A percentile compares a stretch with the other conserved stretches of the same genome.
phyloP scores from a whole-genome alignment of 2,113 vertebrate genomes.

The Cercocebus atys region DNA sequence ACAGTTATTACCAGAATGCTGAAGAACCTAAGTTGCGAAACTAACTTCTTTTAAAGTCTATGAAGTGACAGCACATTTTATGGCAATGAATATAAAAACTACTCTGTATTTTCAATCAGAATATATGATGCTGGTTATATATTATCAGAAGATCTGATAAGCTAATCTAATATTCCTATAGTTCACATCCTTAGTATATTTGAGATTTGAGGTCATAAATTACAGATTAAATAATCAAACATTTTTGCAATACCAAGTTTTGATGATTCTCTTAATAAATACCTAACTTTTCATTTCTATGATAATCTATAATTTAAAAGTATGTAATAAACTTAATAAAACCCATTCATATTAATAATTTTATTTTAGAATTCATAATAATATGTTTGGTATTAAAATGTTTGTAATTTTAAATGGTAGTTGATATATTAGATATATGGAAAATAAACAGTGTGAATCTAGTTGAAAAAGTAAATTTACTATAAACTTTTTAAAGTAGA shows the following conservation, averaged over 20 bases:
- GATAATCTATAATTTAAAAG: neutral
- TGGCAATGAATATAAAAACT: neutral
- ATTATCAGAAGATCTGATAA: neutral
- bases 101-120: neutral
- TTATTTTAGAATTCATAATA: neutral
- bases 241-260: neutral
- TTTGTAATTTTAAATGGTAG: neutral
- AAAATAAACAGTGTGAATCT: neutral
- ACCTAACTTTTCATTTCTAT: neutral
- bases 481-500: neutral
- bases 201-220: neutral
- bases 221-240: neutral
- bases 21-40: neutral
- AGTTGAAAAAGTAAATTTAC: neutral
- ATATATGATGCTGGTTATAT: neutral
- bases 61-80: neutral
- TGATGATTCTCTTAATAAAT: neutral
- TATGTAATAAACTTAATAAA: neutral
- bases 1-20: neutral
- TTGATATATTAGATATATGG: neutral
- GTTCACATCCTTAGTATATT: rapidly evolving
- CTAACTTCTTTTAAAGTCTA: neutral
- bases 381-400: neutral
- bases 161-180: neutral
- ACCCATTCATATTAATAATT: neutral